phyloP scores from a whole-genome alignment of 2,797 vertebrate species.

The Alectoris magna region DNA sequence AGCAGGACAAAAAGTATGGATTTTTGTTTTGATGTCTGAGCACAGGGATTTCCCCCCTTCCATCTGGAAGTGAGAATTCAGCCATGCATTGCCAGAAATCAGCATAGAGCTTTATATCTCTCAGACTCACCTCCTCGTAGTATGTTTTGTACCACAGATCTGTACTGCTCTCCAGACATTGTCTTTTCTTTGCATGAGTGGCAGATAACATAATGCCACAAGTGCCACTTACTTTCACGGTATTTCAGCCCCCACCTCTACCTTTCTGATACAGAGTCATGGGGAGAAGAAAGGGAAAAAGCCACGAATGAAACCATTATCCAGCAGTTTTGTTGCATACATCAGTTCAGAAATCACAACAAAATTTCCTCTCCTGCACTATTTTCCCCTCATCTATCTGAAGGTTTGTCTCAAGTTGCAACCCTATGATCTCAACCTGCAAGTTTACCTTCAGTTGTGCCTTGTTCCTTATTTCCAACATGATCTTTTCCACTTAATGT shows the following conservation, averaged over 20 bases:
- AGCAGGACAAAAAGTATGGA: neutral
- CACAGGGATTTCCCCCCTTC: neutral
- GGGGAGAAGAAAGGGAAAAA: neutral
- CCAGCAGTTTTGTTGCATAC: neutral
- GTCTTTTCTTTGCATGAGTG: neutral
- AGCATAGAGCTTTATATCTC: neutral
- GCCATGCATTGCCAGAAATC: neutral
- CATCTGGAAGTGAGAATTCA: neutral
- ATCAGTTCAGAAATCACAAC: neutral
- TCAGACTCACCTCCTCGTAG: neutral
- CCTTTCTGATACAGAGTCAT: neutral
- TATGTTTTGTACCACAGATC: neutral
- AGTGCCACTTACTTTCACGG: neutral
- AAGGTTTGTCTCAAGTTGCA: neutral
- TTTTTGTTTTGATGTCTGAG: neutral
- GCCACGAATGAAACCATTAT: neutral
- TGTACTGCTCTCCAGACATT: neutral
- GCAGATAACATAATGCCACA: fast-evolving
- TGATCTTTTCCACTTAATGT: neutral
- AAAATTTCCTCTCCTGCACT: neutral
- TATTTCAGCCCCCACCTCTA: neutral
- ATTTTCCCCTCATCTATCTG: neutral
- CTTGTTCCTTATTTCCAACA: neutral
- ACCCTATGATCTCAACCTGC: neutral
- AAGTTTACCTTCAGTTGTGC: neutral